Evolutionary conservation across 2,797 vertebrate species (phyloP).

Genomic region (Thunnus albacares): DNA sequence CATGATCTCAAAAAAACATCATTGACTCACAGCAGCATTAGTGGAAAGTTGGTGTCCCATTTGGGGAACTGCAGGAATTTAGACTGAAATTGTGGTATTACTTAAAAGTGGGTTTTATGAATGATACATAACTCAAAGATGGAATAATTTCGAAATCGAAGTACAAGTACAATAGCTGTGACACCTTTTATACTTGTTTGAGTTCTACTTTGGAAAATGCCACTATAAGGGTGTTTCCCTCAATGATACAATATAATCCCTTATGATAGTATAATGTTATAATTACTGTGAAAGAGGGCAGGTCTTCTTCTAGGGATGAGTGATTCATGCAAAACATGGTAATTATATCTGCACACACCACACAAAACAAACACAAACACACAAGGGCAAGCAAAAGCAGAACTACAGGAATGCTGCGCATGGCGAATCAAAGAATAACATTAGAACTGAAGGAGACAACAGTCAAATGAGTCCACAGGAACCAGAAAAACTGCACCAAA

Average conservation of each 20-base stretch:
- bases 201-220: not conserved
- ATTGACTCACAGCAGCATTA: not conserved
- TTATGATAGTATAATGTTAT: not conserved
- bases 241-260: not conserved
- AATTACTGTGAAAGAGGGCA: not conserved
- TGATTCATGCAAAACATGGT: conserved; percentile 1
- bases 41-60: not conserved
- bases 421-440: conserved; percentile 11
- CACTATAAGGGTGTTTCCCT: not conserved
- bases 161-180: not conserved
- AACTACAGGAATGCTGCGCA: not conserved
- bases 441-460: conserved; percentile 18
- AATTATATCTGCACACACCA: not conserved
- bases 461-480: conserved; percentile 37
- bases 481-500: conserved; percentile 35
- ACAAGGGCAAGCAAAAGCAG: not conserved
- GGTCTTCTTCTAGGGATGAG: not conserved
- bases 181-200: not conserved
- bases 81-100: not conserved
- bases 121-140: conserved; percentile 23
- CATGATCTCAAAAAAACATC: not conserved
- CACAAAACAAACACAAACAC: not conserved
- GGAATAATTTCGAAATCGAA: conserved; percentile 33
- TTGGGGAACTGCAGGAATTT: no score
- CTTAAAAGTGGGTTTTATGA: not conserved